A percentile compares a stretch with the other conserved stretches of the same genome.
Evolutionary conservation across 2,797 vertebrate species (phyloP).

Genomic region (Channallabes apus): DNA sequence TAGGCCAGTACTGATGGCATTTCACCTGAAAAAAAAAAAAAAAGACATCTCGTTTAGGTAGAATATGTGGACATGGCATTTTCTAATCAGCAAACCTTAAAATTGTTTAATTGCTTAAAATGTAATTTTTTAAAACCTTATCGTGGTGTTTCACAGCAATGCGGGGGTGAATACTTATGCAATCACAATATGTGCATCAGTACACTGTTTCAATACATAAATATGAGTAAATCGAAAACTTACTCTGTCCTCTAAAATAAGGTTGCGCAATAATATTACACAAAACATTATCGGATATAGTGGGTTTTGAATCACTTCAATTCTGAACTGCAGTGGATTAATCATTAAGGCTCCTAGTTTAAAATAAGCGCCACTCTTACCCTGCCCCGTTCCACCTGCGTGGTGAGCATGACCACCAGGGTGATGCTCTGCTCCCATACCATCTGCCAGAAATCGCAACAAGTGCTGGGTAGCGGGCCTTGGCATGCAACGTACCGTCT

Average conservation of each 20-base stretch:
- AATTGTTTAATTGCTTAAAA: no score
- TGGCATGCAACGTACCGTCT: slow-evolving; percentile 99
- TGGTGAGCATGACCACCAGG: slow-evolving; percentile 98
- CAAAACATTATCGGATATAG: no score
- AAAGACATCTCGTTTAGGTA: no score
- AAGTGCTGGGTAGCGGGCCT: slow-evolving; percentile 94
- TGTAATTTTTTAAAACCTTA: neutral
- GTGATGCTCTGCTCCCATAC: slow-evolving; percentile 96
- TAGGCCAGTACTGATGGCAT: slow-evolving; percentile 99
- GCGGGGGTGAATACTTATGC: no score
- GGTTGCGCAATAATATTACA: no score
- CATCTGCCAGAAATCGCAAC: slow-evolving; percentile 98
- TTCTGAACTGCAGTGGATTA: no score
- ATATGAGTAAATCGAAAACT: no score
- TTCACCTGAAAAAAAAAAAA: slow-evolving; percentile 90
- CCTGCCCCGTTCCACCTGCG: slow-evolving; percentile 95
- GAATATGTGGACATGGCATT: no score
- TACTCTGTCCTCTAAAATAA: no score
- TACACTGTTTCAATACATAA: no score
- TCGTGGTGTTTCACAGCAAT: neutral
- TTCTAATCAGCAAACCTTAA: neutral
- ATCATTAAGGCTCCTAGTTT: no score
- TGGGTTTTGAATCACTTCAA: no score
- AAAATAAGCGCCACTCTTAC: slow-evolving; percentile 69
- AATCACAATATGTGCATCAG: neutral